Evolutionary conservation across 64 coral and sea anemone genomes (phyloP), one percentile per base, ranked within the genome.

Genomic region (Dendronephthya gigantea): DNA sequence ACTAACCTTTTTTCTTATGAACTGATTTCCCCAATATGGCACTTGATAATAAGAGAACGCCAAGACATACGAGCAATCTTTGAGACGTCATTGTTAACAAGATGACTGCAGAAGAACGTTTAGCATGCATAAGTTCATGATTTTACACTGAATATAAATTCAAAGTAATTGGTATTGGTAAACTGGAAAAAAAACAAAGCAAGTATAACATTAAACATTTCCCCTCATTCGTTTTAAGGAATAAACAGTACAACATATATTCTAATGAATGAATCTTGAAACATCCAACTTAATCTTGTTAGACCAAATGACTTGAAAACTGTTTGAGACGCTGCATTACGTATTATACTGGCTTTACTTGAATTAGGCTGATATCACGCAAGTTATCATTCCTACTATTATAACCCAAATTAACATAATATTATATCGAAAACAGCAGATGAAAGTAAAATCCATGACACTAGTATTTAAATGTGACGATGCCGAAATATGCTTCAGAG

Each of bases 1-100:
- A 12, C 72, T 79, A 14, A 79, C 72, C 72, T 79, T 79, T 34
- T 79, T 79, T 79, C 19, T 66, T 22, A 39, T 79, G 72, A 36
- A 36, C 36, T 30, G 72, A 33, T 79, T 79, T 79, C 2, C 27
- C 72, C 30, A 79, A 34, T 28, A 79, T 79, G 17, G 2, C 36
- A 36, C 32, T 79, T 19, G 72, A 28, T 79, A 79, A 4, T 35
- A 79, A 79, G 9, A 79, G 36, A 12, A 79, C 72, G 22, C 72
- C 30, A 34, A 79, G 72, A 79, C 72, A 79, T 79, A 79, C 15
- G 72, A 9, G 6, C 1, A 39, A 12, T 79, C 36, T 79, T 79
- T 35, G 19, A 79, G 36, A 34, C 22, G 32, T 4, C 72, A 79
- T 79, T 9, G 27, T 79, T 79, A 16, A 19, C 29, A 79, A 39